Evolutionary conservation across 2,797 vertebrate genomes (phyloP).

Genomic region (Tauraco hartlaubi): DNA sequence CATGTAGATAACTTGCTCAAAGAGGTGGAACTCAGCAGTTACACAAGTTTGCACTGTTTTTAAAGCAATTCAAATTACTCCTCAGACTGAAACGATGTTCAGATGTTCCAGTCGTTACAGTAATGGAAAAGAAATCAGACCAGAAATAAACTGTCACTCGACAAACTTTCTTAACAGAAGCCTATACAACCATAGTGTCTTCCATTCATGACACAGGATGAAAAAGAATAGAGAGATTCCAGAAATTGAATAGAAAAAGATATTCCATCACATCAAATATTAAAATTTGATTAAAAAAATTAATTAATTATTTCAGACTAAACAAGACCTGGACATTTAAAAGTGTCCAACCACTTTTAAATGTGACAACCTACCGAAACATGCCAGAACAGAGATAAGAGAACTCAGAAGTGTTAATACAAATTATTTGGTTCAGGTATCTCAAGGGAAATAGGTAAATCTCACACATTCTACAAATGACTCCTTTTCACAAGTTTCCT

Average conservation of each 20-base stretch:
- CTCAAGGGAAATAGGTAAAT: not conserved
- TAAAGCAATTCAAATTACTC: not conserved
- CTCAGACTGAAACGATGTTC: not conserved
- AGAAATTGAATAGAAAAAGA: not conserved
- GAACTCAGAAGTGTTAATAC: not conserved
- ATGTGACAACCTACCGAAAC: slow-evolving; percentile 39
- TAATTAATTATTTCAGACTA: not conserved
- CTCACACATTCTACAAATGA: not conserved
- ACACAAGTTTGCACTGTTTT: not conserved
- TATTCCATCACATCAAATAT: not conserved
- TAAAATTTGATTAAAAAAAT: not conserved
- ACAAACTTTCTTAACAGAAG: not conserved
- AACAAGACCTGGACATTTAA: not conserved
- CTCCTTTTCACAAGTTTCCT: not conserved
- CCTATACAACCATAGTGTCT: no score
- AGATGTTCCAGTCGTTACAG: not conserved
- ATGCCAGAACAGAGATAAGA: not conserved
- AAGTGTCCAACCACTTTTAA: slow-evolving; percentile 3
- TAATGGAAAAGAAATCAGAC: not conserved
- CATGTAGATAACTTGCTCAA: not conserved
- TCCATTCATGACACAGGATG: not conserved
- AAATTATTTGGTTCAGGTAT: not conserved
- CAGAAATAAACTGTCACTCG: not conserved
- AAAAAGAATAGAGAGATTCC: not conserved
- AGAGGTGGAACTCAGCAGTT: not conserved